Percentiles rank a stretch among this genome's conserved stretches.
These are phyloP conservation scores for Onychomys leucogaster DNA, from an alignment of 2,797 vertebrate species.

Conservation along the genomic window DNA sequence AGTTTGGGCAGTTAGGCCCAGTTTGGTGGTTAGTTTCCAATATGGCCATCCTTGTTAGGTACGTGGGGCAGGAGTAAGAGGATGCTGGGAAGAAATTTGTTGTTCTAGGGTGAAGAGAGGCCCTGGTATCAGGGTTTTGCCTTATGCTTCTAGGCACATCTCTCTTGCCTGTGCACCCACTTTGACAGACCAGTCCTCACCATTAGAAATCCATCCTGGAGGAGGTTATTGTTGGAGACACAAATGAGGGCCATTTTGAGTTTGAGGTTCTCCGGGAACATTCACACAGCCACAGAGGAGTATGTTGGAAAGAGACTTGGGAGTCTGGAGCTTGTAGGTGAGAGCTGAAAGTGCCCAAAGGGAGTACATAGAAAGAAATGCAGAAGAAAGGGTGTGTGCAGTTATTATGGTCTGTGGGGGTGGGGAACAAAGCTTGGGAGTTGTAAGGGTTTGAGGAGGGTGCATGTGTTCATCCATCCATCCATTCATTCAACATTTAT, in stretches of 20 bases:
- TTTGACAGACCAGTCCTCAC: neutral
- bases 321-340: constrained; percentile 36
- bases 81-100: neutral
- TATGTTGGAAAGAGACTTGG: constrained; percentile 43
- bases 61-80: neutral
- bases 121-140: neutral
- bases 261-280: neutral
- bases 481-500: constrained; percentile 47
- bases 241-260: neutral
- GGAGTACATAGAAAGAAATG: constrained; percentile 57
- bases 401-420: constrained; percentile 8
- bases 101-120: constrained; percentile 34
- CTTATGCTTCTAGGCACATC: neutral
- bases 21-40: neutral
- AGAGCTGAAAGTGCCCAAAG: constrained; percentile 50
- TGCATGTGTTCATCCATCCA: constrained; percentile 48
- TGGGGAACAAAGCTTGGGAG: neutral
- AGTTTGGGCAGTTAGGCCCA: neutral
- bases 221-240: constrained; percentile 1
- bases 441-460: constrained; percentile 13
- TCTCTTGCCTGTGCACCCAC: neutral
- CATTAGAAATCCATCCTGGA: neutral
- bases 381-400: constrained; percentile 57
- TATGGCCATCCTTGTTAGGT: constrained; percentile 25
- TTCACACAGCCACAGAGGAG: constrained; percentile 1